A percentile compares a stretch with the other conserved stretches of the same genome.
Evolutionary conservation across 1,140 invertebrate genomes (phyloP).

Genomic region (Drosophila lowei): DNA sequence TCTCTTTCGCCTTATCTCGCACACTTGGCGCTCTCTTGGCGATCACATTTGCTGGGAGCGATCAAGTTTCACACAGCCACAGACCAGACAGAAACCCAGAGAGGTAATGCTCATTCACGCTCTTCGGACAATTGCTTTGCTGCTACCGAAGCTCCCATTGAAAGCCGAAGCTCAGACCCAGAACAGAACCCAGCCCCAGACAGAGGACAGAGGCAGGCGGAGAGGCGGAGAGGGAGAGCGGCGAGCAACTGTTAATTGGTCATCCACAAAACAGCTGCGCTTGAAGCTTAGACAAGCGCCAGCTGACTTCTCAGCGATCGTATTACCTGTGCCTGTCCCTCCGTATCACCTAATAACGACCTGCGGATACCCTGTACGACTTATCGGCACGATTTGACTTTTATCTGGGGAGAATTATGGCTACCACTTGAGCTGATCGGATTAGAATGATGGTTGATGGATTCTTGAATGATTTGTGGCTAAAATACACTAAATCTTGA

Average conservation of each 20-base stretch:
- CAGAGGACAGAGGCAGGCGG: not conserved
- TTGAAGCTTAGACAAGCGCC: slow-evolving; percentile 58
- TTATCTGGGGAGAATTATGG: slow-evolving; percentile 16
- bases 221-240: slow-evolving; percentile 21
- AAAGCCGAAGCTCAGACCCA: not conserved
- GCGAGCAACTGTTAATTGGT: slow-evolving; percentile 64
- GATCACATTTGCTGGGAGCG: slow-evolving; percentile 43
- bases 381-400: slow-evolving; percentile 11
- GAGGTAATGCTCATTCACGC: not conserved
- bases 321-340: slow-evolving; percentile 37
- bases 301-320: slow-evolving; percentile 67
- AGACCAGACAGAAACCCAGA: not conserved
- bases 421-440: slow-evolving; percentile 36
- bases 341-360: not conserved
- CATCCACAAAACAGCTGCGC: slow-evolving; percentile 70
- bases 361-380: slow-evolving; percentile 16
- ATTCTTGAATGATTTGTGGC: slow-evolving; percentile 25
- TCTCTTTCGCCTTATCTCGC: slow-evolving; percentile 4
- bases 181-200: not conserved
- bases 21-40: not conserved
- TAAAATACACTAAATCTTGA: too few species aligned
- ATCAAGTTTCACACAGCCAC: slow-evolving; percentile 53
- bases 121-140: slow-evolving; percentile 8
- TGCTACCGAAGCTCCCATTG: not conserved
- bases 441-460: not conserved